phyloP scores from a whole-genome alignment of 1,140 invertebrate species.

The Kradibia gibbosae region DNA sequence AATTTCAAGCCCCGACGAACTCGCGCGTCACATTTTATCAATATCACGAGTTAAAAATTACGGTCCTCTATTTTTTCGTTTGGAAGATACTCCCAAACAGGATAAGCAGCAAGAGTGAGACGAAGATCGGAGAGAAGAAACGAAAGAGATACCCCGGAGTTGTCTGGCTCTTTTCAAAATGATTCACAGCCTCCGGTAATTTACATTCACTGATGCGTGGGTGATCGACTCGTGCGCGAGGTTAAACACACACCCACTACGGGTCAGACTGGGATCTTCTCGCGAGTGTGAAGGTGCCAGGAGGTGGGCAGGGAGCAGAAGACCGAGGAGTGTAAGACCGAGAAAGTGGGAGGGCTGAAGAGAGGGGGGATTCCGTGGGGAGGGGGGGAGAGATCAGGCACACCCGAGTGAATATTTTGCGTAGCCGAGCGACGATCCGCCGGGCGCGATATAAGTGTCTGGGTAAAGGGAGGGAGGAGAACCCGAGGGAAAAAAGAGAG shows the following conservation, averaged over 20 bases:
- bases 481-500: neutral
- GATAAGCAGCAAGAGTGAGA: slow-evolving; percentile 30
- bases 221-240: slow-evolving; percentile 67
- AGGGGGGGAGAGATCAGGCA: neutral
- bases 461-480: neutral
- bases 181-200: slow-evolving; percentile 73
- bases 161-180: slow-evolving; percentile 64
- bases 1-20: neutral
- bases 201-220: slow-evolving; percentile 71
- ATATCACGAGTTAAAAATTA: slow-evolving; percentile 23
- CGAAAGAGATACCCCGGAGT: slow-evolving; percentile 53
- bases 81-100: slow-evolving; percentile 4
- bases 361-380: no score
- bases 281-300: neutral
- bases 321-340: neutral
- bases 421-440: neutral
- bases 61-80: slow-evolving; percentile 18
- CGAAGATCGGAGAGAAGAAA: slow-evolving; percentile 19
- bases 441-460: neutral
- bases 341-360: neutral
- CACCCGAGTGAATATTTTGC: slow-evolving; percentile 13
- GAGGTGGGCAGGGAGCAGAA: neutral
- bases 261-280: slow-evolving; percentile 17
- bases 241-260: slow-evolving; percentile 71
- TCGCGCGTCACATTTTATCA: slow-evolving; percentile 22